Evolutionary conservation across 2,113 vertebrate genomes (phyloP).

Genomic region (Climacteris rufus): DNA sequence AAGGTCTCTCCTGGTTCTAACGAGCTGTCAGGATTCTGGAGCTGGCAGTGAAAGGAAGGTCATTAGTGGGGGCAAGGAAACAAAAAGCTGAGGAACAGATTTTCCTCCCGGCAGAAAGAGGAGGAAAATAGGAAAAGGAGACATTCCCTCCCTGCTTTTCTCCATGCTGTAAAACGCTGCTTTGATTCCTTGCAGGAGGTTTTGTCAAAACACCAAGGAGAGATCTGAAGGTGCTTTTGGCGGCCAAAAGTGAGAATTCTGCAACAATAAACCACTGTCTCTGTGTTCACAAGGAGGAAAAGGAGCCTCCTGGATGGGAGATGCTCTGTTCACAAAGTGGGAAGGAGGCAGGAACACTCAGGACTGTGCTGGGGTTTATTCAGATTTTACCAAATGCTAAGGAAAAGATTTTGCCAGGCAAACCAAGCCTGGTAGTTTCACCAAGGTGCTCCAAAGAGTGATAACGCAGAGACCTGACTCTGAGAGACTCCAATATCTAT

Average conservation of each 20-base stretch:
- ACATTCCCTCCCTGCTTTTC: background rate
- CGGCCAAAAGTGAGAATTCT: background rate
- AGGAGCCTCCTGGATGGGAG: background rate
- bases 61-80: background rate
- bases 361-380: background rate
- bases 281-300: background rate
- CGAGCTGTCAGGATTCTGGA: conserved; percentile 7
- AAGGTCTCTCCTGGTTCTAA: conserved; percentile 19
- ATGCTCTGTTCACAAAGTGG: background rate
- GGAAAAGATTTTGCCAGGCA: background rate
- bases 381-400: background rate
- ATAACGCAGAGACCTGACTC: background rate
- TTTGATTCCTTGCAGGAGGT: background rate
- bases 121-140: background rate
- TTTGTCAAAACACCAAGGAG: background rate
- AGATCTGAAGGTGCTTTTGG: background rate
- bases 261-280: background rate
- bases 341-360: background rate
- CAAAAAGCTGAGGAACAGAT: background rate
- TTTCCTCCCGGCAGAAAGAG: background rate
- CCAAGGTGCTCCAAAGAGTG: background rate
- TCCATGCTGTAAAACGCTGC: background rate
- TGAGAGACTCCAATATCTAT: background rate
- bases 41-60: background rate
- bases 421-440: background rate